phyloP scores from a whole-genome alignment of 2,113 vertebrate species.

The Arenaria interpres region DNA sequence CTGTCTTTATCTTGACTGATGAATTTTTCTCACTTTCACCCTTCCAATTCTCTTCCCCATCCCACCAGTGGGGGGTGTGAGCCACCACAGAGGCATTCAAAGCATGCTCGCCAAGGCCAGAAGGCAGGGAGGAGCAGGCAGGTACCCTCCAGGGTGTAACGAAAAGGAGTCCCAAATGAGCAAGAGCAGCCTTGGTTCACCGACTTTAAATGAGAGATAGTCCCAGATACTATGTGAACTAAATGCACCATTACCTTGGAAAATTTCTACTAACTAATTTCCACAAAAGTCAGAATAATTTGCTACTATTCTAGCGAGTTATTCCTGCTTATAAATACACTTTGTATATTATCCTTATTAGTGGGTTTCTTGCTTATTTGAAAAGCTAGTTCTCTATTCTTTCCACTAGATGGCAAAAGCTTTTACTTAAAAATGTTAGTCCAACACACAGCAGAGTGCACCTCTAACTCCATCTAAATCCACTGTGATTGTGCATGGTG shows the following conservation, averaged over 20 bases:
- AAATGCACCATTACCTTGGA: not conserved
- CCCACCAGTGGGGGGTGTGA: not conserved
- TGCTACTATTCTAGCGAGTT: not conserved
- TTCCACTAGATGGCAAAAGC: slow-evolving; percentile 67
- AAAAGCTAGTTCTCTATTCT: slow-evolving; percentile 1
- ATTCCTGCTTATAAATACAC: not conserved
- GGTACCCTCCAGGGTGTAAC: rapidly evolving
- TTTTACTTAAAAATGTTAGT: not conserved
- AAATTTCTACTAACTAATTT: not conserved
- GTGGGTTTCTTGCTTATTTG: not conserved
- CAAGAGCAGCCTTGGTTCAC: not conserved
- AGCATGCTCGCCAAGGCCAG: not conserved
- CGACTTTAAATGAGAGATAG: not conserved
- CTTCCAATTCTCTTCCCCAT: not conserved
- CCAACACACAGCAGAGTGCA: not conserved
- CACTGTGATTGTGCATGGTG: rapidly evolving
- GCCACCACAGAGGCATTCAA: not conserved
- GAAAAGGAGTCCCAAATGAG: not conserved
- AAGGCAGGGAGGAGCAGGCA: not conserved
- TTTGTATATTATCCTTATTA: not conserved
- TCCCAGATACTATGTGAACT: not conserved
- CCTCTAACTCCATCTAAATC: not conserved
- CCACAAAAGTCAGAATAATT: not conserved
- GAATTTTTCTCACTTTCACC: not conserved
- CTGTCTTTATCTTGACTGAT: not conserved